phyloP scores from a whole-genome alignment of 2,113 vertebrate species.

The Haemorhous mexicanus region DNA sequence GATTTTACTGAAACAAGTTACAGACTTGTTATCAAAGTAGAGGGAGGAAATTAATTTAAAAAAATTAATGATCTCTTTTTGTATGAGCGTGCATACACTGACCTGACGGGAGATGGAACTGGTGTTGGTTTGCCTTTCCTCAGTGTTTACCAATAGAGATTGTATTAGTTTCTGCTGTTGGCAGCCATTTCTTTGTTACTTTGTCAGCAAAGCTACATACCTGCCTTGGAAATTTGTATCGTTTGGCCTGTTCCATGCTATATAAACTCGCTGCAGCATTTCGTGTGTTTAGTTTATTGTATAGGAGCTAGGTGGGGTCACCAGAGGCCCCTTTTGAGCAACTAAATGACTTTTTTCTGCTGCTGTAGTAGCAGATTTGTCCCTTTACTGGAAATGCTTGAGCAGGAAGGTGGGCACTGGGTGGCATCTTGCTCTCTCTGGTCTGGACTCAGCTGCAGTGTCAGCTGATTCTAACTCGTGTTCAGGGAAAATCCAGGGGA shows the following conservation, averaged over 20 bases:
- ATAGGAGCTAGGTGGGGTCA: not conserved
- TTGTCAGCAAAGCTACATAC: not conserved
- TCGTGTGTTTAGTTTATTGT: not conserved
- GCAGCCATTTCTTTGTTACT: not conserved
- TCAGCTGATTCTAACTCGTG: accelerated
- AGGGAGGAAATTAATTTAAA: not conserved
- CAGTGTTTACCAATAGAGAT: not conserved
- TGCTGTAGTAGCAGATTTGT: not conserved
- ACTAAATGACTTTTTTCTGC: not conserved
- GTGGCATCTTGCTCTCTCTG: not conserved
- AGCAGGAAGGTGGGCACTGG: not conserved
- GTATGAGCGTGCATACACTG: not conserved
- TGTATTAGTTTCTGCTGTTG: not conserved
- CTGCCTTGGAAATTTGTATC: not conserved
- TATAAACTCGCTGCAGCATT: accelerated
- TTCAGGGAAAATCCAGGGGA: not conserved
- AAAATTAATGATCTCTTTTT: not conserved
- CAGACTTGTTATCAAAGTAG: not conserved
- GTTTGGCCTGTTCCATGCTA: not conserved
- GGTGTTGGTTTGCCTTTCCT: not conserved
- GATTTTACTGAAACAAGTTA: not conserved
- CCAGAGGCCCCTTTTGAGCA: not conserved
- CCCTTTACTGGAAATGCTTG: not conserved
- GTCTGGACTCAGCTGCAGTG: accelerated
- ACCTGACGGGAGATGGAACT: not conserved